Base-by-base conservation (phyloP, 2,113 vertebrate species). In the Entelurus aequoreus region DNA sequence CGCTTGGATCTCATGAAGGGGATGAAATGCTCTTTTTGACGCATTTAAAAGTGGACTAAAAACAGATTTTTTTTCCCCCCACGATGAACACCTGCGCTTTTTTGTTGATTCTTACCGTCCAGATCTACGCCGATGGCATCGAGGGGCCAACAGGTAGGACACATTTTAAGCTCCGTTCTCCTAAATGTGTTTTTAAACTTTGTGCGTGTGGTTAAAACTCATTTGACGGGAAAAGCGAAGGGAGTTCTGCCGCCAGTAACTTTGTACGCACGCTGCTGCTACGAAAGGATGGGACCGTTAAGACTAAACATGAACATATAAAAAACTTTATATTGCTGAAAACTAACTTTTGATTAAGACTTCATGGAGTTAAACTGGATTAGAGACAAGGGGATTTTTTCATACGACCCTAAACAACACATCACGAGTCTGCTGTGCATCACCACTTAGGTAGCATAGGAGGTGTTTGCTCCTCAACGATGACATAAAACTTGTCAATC, bases 121-220 rank as follows among this genome's bases (percentile, higher is more conserved):
- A 90, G 65, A 90, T 91, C 77, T 89, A 89, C 90, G 88, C 89
- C 78, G 90, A 92, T 76, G 90, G 89, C 74, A 90, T 90, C 13
- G 90, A 92, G 64, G 90, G 87, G 74, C 90, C 90, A 85, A 90
- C 90, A 91, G 90, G 90, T 91, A 91, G 90, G 85, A 40, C 21
- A 0, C 57, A 35, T 1, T 2, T 5, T 49, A 40, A 56, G 64
- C 56, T 16, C 61, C 54, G 9, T 56, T 69, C 28, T 69, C 21
- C 36, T 44, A 1, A 47, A 52, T 60, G 71, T 66, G 60, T 65
- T 65, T 70, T 49, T 35, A 51, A 87, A 88, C 77, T 88, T 89
- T 36, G 40, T 4, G 44, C 37, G 19, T 40, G 47, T 10, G 65
- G 38, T n/a, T 69, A 6, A 76, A 80, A 77, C 50, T 83, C 58